Conservation (phyloP, 1,140 invertebrate species). For the Magallana gigas region DNA sequence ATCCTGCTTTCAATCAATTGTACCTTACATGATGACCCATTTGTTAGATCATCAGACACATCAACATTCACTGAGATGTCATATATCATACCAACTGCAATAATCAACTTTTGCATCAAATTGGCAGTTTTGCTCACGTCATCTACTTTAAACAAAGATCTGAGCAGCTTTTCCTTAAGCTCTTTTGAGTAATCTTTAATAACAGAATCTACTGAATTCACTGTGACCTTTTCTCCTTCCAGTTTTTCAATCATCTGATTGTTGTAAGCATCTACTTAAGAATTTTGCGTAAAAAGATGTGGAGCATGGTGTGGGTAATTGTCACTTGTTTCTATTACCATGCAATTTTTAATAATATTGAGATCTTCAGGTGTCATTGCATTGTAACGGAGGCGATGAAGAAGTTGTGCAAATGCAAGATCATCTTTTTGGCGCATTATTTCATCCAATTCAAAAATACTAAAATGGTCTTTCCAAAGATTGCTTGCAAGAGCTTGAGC, state of each 20-base stretch:
- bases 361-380: constrained; percentile 47
- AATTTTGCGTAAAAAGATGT: constrained; percentile 22
- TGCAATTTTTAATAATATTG: not conserved
- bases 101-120: not conserved
- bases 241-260: not conserved
- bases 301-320: not conserved
- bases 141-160: not conserved
- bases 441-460: constrained; percentile 53
- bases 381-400: constrained; percentile 49
- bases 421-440: constrained; percentile 63
- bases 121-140: not conserved
- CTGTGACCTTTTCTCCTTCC: not conserved
- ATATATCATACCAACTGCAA: constrained; percentile 41
- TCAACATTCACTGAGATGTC: constrained; percentile 38
- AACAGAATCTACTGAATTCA: not conserved
- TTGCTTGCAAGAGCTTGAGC: constrained; percentile 24
- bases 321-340: not conserved
- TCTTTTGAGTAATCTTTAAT: not conserved
- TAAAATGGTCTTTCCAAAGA: not conserved
- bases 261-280: constrained; percentile 4
- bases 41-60: constrained; percentile 44
- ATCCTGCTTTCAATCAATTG: not conserved
- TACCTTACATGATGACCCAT: constrained; percentile 39
- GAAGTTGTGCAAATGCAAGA: constrained; percentile 58
- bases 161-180: not conserved